Base-by-base conservation (phyloP, 2,888 invertebrate genomes). In the Argyresthia albistria region DNA sequence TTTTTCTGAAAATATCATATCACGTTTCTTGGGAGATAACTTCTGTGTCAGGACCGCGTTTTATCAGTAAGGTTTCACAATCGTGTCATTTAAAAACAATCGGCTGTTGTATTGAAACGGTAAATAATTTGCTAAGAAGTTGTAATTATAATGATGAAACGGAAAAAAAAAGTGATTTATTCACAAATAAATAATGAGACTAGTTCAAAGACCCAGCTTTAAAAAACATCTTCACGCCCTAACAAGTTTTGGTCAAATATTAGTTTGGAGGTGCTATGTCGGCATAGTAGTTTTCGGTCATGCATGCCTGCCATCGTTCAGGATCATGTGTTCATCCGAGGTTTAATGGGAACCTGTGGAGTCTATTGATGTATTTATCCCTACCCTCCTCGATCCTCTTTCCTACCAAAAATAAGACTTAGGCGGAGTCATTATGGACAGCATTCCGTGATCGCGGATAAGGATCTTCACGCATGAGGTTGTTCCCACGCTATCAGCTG, bases 401-500 rank as follows among this genome's bases (percentile, higher is more conserved):
- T 25, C 25, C 25, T 25, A 25, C 3, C 25, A 2, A 25, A n/a
- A 25, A 25, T 25, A 25, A 25, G 25, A 25, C n/a, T n/a, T n/a
- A n/a, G 25, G 42, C 25, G 42, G 39, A 50, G 35, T 43, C 56
- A 56, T 59, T 58, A 54, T 54, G 58, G 55, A 60, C 58, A 51
- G 53, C 50, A 55, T 51, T 56, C 58, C 35, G n/a, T 35, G 55
- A 53, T 53, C 51, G 53, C 55, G 55, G 56, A 54, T 58, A 55
- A 54, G 53, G 54, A 50, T 61, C 57, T 69, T 67, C 64, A 69
- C 65, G 66, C 67, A 71, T 69, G 70, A 72, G 70, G 73, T 70
- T 67, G 65, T 82, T 83, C 83, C 78, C 83, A 84, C 84, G 79
- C 68, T 72, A 80, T 81, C 80, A 80, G 78, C 75, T 79, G 75